These are phyloP conservation scores for Colletes gigas DNA, from an alignment of 1,140 invertebrate species.

Conservation along the genomic window DNA sequence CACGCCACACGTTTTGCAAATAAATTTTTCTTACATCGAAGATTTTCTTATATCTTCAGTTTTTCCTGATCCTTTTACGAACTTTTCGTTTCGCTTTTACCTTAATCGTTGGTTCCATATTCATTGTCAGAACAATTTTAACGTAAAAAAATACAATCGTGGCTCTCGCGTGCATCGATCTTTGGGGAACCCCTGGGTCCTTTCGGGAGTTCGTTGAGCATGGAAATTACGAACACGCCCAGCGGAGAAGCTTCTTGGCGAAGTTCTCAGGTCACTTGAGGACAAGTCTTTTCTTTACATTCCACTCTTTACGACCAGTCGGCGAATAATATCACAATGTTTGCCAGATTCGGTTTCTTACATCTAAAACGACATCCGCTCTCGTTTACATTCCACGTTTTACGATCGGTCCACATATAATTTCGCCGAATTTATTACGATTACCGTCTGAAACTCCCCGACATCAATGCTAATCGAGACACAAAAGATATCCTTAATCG, in stretches of 20 bases:
- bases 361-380: conserved; percentile 22
- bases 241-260: conserved; percentile 11
- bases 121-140: not conserved
- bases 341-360: conserved; percentile 39
- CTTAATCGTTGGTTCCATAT: no score
- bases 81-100: no score
- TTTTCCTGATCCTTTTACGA: no score
- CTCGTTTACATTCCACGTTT: conserved; percentile 49
- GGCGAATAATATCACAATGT: conserved; percentile 52
- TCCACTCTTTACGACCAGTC: conserved; percentile 46
- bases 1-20: no score
- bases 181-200: not conserved
- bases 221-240: not conserved
- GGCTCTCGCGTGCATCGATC: no score
- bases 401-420: conserved; percentile 40
- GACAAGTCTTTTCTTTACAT: conserved; percentile 50
- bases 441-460: not conserved
- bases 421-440: conserved; percentile 36
- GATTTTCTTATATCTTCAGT: no score
- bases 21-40: no score
- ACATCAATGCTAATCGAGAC: conserved; percentile 16
- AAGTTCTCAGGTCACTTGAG: conserved; percentile 35
- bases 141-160: not conserved
- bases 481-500: conserved; percentile 17
- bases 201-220: no score